Conservation (phyloP, 2,888 invertebrate species). For the Phymatocera aterrima region DNA sequence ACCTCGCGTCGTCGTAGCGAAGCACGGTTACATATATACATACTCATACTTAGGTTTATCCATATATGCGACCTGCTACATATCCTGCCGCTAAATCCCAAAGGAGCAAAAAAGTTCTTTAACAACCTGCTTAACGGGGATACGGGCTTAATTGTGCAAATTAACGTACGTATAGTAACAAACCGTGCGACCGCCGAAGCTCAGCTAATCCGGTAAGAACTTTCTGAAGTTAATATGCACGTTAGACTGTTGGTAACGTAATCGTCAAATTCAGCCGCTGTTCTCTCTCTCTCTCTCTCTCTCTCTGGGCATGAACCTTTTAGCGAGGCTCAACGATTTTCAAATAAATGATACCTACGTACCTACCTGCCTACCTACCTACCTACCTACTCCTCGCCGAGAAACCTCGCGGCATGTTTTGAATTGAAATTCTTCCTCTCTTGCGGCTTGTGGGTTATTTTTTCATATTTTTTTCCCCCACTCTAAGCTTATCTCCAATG, state of each 20-base stretch:
- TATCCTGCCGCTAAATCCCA: not conserved
- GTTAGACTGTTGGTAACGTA: not conserved
- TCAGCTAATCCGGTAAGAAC: slow-evolving; percentile 11
- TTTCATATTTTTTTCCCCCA: not conserved
- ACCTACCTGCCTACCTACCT: no score
- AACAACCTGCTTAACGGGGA: slow-evolving; percentile 34
- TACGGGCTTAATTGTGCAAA: slow-evolving; percentile 32
- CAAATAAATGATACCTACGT: no score
- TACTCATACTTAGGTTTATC: not conserved
- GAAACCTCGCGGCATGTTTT: slow-evolving; percentile 12
- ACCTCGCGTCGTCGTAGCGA: no score
- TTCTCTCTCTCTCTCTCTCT: no score
- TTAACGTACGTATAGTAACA: slow-evolving; percentile 20
- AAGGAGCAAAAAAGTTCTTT: slow-evolving; percentile 14
- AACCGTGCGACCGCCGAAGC: slow-evolving; percentile 1
- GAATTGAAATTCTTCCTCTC: slow-evolving; percentile 22
- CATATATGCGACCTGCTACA: slow-evolving; percentile 13
- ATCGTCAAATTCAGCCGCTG: slow-evolving; percentile 29
- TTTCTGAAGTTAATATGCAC: slow-evolving; percentile 32
- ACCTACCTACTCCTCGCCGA: not conserved
- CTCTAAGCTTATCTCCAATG: not conserved
- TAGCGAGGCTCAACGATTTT: slow-evolving; percentile 3
- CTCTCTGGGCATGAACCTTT: not conserved
- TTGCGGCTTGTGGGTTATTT: not conserved
- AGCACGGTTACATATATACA: not conserved